Evolutionary conservation across 2,113 vertebrate genomes (phyloP).

Genomic region (Diadophis punctatus): DNA sequence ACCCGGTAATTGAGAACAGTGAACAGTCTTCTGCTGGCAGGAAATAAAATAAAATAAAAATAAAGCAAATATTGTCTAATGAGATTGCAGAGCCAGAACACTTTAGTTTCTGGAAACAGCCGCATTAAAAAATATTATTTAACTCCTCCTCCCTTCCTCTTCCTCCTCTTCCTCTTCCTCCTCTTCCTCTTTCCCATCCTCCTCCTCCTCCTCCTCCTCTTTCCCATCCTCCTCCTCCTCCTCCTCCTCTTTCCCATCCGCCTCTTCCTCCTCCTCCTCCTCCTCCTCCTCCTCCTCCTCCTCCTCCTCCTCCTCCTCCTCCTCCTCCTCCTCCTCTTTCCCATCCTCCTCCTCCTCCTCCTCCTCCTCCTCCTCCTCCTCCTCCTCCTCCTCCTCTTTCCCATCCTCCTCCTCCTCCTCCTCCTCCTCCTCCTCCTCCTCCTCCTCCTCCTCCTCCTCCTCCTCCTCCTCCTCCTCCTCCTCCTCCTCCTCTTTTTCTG

Average conservation of each 20-base stretch:
- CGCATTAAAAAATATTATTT: background rate
- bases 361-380: too few species aligned
- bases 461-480: background rate
- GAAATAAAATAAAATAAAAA: background rate
- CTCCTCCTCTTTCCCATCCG: rapidly evolving
- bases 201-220: too few species aligned
- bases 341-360: too few species aligned
- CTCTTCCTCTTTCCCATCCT: too few species aligned
- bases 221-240: too few species aligned
- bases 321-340: rapidly evolving
- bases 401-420: too few species aligned
- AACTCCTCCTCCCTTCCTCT: too few species aligned
- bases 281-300: background rate
- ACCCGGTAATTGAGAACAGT: background rate
- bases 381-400: too few species aligned
- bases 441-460: too few species aligned
- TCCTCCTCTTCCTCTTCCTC: rapidly evolving
- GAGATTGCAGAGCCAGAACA: background rate
- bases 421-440: too few species aligned
- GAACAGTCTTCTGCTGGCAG: background rate
- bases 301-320: too few species aligned
- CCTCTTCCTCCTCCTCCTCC: too few species aligned
- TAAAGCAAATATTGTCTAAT: background rate
- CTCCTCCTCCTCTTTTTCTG: background rate
- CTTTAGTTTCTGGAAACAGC: background rate